phyloP scores from a whole-genome alignment of 2,888 invertebrate species.

The Pasiphila rectangulata region DNA sequence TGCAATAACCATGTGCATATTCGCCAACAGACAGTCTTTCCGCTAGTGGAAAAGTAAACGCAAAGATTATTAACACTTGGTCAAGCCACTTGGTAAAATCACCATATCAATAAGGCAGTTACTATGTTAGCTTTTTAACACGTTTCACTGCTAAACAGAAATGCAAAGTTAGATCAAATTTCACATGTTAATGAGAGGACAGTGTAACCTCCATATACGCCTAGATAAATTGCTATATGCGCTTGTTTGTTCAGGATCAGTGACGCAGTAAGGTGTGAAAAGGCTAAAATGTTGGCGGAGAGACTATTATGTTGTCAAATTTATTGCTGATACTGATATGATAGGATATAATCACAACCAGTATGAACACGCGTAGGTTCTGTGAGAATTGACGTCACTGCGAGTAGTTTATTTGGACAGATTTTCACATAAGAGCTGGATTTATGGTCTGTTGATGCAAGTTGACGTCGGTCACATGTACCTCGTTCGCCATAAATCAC shows the following conservation, averaged over 20 bases:
- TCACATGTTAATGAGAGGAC: background rate
- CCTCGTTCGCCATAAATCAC: too few relatives aligned
- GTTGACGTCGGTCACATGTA: too few relatives aligned
- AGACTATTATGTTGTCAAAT: background rate
- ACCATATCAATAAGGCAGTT: constrained; percentile 26
- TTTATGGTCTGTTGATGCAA: too few relatives aligned
- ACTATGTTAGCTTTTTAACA: constrained; percentile 29
- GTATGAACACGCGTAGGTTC: background rate
- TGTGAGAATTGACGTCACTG: background rate
- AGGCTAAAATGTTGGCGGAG: background rate
- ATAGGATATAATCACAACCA: too few relatives aligned
- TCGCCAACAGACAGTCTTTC: constrained; percentile 29
- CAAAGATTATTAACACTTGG: constrained; percentile 31
- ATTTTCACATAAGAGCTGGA: too few relatives aligned
- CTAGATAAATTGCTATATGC: background rate
- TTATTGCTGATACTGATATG: background rate
- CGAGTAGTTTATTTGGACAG: background rate
- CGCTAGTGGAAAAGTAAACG: constrained; percentile 46
- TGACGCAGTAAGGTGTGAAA: constrained; percentile 5
- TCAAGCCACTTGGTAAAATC: constrained; percentile 23
- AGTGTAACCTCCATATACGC: background rate
- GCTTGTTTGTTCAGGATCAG: background rate
- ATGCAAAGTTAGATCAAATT: constrained; percentile 23
- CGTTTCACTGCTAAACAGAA: constrained; percentile 28
- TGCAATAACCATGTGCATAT: constrained; percentile 19